Conservation (phyloP, 2,888 invertebrate species). For the Tetramorium bicarinatum region DNA sequence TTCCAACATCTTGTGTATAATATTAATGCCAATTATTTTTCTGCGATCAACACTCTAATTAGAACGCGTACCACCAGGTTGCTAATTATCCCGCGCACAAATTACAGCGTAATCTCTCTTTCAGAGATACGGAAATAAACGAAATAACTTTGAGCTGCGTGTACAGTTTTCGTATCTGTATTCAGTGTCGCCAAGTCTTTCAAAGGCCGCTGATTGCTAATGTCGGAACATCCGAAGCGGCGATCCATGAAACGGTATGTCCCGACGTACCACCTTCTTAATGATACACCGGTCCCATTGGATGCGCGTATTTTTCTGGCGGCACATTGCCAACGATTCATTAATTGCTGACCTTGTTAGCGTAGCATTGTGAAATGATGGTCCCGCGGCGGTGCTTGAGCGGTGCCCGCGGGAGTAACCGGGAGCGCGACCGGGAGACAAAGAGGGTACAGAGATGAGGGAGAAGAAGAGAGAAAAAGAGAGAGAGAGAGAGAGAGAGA, state of each 20-base stretch:
- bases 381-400: constrained; percentile 78
- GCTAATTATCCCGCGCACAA: constrained; percentile 36
- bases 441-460: constrained; percentile 60
- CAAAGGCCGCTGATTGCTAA: constrained; percentile 53
- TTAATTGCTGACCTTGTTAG: constrained; percentile 83
- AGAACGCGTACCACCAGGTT: background rate
- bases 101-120: constrained; percentile 34
- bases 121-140: constrained; percentile 36
- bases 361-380: constrained; percentile 78
- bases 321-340: constrained; percentile 77
- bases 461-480: constrained; percentile 61
- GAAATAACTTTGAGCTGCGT: constrained; percentile 23
- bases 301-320: constrained; percentile 74
- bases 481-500: constrained; percentile 61
- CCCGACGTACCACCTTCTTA: constrained; percentile 59
- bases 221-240: constrained; percentile 39
- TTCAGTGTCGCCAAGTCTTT: background rate
- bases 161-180: constrained; percentile 21
- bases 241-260: constrained; percentile 45
- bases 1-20: constrained; percentile 8
- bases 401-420: constrained; percentile 74
- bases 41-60: constrained; percentile 36
- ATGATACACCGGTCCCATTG: constrained; percentile 73
- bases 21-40: constrained; percentile 24
- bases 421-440: constrained; percentile 64